These are phyloP conservation scores for Anser cygnoides DNA, from an alignment of 2,113 vertebrate genomes.

Conservation along the genomic window DNA sequence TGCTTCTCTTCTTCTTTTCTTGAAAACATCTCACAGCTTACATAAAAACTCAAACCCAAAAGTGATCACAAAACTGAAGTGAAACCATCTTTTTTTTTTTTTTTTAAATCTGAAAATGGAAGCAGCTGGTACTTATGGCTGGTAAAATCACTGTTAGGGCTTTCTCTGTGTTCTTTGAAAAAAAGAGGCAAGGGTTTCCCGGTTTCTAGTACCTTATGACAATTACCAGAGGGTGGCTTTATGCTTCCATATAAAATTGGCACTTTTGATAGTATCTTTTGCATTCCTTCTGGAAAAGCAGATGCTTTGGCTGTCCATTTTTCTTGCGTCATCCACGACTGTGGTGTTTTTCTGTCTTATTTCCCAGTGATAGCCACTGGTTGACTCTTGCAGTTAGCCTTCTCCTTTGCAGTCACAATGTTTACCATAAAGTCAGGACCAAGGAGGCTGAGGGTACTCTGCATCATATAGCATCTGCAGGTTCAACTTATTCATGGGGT, in stretches of 20 bases:
- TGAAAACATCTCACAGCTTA: not conserved
- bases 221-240: not conserved
- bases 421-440: not conserved
- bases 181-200: not conserved
- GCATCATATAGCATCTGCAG: not conserved
- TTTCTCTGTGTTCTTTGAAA: not conserved
- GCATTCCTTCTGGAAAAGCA: not conserved
- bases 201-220: not conserved
- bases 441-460: not conserved
- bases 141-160: not conserved
- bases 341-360: not conserved
- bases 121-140: not conserved
- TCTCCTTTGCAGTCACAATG: fast-evolving
- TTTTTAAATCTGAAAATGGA: not conserved
- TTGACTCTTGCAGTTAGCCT: not conserved
- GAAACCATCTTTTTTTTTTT: not conserved
- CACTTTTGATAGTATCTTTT: not conserved
- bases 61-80: not conserved
- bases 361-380: fast-evolving
- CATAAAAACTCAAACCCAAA: not conserved
- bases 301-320: not conserved
- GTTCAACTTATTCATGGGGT: not conserved
- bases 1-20: slow-evolving; percentile 1
- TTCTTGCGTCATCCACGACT: not conserved
- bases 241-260: not conserved